Evolutionary conservation across 1,140 invertebrate genomes (phyloP).

Genomic region (Dysdera silvatica): DNA sequence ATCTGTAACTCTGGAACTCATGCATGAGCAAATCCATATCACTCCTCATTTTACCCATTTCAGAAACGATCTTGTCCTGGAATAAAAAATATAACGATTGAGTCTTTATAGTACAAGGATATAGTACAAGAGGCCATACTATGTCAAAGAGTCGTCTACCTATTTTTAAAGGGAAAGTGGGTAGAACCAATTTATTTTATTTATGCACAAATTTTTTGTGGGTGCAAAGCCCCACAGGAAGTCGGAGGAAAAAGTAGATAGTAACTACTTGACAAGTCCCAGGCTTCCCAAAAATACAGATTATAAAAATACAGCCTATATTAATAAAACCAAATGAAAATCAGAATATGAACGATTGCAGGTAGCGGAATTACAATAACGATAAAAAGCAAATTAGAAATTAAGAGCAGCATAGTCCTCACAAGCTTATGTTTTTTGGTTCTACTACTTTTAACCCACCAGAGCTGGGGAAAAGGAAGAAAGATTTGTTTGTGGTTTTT

Average conservation of each 20-base stretch:
- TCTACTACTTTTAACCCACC: no score
- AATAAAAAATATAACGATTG: conserved; percentile 15
- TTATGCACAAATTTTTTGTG: no score
- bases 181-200: no score
- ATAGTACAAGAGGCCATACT: no score
- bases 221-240: no score
- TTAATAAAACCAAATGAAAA: neutral
- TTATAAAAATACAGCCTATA: neutral
- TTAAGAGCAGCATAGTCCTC: no score
- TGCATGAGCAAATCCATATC: conserved; percentile 82
- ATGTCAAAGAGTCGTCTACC: no score
- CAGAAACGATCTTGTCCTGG: conserved; percentile 70
- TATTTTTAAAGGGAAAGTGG: no score
- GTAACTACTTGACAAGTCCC: neutral
- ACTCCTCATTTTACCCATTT: conserved; percentile 73
- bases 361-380: neutral
- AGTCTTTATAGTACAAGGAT: neutral
- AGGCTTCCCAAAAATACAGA: neutral
- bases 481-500: no score
- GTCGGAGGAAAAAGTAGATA: no score
- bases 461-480: no score
- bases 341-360: neutral
- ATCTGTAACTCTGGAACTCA: conserved; percentile 30
- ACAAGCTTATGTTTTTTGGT: no score
- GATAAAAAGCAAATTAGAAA: neutral